phyloP scores from a whole-genome alignment of 2,888 invertebrate species.

The Xestia xanthographa region DNA sequence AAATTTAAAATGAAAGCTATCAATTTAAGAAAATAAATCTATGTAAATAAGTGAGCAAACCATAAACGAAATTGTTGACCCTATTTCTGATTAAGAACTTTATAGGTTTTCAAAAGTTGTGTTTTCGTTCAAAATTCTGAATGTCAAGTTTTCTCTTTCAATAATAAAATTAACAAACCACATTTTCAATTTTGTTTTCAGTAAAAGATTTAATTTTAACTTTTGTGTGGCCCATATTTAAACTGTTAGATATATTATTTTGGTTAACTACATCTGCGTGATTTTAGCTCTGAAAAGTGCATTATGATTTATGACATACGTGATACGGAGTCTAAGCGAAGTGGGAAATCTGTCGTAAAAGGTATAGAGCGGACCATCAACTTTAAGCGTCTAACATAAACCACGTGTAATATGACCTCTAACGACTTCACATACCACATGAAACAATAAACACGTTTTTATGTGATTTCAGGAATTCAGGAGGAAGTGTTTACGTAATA shows the following conservation, averaged over 20 bases:
- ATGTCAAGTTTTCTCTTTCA: neutral
- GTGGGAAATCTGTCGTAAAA: conserved; percentile 31
- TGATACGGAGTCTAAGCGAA: neutral
- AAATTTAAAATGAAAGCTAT: neutral
- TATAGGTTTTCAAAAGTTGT: conserved; percentile 17
- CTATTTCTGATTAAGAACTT: neutral
- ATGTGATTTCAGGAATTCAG: conserved; percentile 21
- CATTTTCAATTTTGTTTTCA: neutral
- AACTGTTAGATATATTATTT: neutral
- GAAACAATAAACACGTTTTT: conserved; percentile 54
- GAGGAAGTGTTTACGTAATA: conserved; percentile 45
- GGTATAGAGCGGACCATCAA: conserved; percentile 2
- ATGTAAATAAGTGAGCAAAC: neutral
- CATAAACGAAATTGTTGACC: neutral
- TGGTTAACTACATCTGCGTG: neutral
- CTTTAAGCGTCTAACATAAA: conserved; percentile 47
- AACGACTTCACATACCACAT: conserved; percentile 29
- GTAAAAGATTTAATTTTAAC: neutral
- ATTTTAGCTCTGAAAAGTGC: neutral
- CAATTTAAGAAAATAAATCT: neutral
- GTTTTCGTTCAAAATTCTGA: conserved; percentile 12
- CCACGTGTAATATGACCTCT: conserved; percentile 25
- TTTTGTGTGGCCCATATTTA: neutral
- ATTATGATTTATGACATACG: neutral
- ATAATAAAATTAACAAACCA: conserved; percentile 16